These are phyloP conservation scores for Mobula hypostoma DNA, from an alignment of 2,113 vertebrate genomes.

Conservation along the genomic window DNA sequence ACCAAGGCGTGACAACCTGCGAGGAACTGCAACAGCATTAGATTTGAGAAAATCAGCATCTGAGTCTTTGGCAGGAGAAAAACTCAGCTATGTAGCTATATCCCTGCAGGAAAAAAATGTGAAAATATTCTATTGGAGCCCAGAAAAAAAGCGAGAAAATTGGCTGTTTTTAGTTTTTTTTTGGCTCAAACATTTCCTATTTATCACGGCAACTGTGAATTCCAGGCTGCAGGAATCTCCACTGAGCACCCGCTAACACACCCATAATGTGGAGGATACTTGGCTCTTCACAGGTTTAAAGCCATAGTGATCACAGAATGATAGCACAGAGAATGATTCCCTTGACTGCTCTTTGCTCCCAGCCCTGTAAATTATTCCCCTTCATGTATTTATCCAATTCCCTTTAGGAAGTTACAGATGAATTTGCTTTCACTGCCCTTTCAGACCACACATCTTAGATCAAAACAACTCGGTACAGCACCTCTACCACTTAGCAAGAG, in stretches of 20 bases:
- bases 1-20: too few species aligned
- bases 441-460: background rate
- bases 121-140: background rate
- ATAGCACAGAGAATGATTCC: background rate
- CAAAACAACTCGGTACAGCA: background rate
- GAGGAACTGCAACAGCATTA: too few species aligned
- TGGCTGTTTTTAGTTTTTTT: background rate
- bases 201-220: background rate
- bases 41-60: too few species aligned
- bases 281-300: background rate
- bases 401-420: background rate
- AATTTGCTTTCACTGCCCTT: background rate
- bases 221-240: background rate
- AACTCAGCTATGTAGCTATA: background rate
- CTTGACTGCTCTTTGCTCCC: too few species aligned
- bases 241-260: background rate
- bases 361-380: too few species aligned
- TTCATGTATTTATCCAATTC: background rate
- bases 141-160: background rate
- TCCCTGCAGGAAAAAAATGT: background rate
- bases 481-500: background rate
- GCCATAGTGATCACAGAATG: background rate
- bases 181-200: background rate
- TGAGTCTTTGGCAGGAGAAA: background rate
- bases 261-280: background rate